Evolutionary conservation across 2,797 vertebrate species (phyloP).

Genomic region (Pipistrellus pipistrellus): DNA sequence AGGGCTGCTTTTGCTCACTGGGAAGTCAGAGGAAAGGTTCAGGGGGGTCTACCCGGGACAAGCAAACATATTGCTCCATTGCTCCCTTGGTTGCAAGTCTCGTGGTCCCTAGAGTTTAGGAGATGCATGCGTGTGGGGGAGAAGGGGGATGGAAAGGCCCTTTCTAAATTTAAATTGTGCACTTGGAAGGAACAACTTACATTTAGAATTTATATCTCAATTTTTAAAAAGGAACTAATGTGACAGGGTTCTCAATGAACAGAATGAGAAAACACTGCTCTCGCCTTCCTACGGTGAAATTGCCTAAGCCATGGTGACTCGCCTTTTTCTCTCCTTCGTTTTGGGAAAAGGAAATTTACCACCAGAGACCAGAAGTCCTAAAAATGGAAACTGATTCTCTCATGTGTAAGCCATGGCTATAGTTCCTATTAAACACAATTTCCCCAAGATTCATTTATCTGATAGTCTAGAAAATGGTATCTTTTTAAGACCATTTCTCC

Average conservation of each 20-base stretch:
- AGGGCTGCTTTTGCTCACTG: neutral
- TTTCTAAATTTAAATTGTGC: neutral
- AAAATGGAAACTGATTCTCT: neutral
- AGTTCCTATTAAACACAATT: neutral
- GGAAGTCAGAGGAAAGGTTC: neutral
- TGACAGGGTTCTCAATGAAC: neutral
- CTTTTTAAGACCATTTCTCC: constrained; percentile 43
- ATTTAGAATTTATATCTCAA: neutral
- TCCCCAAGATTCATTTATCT: neutral
- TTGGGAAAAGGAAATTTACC: neutral
- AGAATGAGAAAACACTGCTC: neutral
- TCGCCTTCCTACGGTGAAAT: fast-evolving
- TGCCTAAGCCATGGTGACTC: fast-evolving
- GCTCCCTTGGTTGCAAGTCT: neutral
- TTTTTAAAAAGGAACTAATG: neutral
- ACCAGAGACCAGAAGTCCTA: neutral
- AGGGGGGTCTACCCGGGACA: neutral
- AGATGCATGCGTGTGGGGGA: neutral
- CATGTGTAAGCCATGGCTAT: neutral
- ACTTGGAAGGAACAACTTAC: neutral
- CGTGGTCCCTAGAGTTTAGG: neutral
- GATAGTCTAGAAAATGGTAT: constrained; percentile 48
- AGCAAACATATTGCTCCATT: neutral
- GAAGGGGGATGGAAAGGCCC: neutral
- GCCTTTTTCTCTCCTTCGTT: neutral